Percentiles rank a stretch among this genome's conserved stretches.
phyloP scores from a whole-genome alignment of 1,140 invertebrate species.

The Palaemon carinicauda region DNA sequence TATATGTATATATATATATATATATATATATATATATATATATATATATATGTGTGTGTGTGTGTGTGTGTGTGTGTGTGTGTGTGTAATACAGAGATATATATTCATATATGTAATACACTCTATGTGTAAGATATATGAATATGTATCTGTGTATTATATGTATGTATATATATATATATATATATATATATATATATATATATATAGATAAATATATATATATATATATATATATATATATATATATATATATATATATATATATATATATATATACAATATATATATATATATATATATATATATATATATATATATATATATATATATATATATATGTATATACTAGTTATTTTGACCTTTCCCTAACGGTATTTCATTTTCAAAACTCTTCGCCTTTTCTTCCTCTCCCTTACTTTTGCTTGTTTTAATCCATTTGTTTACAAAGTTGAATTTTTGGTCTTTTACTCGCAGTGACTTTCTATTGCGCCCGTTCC shows the following conservation, averaged over 20 bases:
- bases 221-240: slow-evolving; percentile 11
- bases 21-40: too few species aligned
- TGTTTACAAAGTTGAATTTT: background rate
- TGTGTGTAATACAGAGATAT: too few species aligned
- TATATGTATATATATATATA: too few species aligned
- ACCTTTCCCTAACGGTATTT: background rate
- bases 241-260: background rate
- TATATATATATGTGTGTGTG: too few species aligned
- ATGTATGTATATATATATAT: background rate
- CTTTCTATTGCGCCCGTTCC: background rate
- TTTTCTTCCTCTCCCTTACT: background rate
- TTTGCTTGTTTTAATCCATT: background rate
- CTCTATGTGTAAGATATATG: background rate
- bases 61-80: too few species aligned
- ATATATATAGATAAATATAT: background rate
- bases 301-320: slow-evolving; percentile 7
- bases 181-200: background rate
- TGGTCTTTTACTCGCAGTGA: background rate
- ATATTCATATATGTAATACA: background rate
- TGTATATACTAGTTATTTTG: background rate
- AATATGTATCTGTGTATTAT: background rate
- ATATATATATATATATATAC: background rate
- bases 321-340: background rate
- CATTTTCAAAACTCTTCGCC: background rate
- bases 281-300: background rate